Conservation (phyloP, 2,797 vertebrate species). For the Chanos chanos region DNA sequence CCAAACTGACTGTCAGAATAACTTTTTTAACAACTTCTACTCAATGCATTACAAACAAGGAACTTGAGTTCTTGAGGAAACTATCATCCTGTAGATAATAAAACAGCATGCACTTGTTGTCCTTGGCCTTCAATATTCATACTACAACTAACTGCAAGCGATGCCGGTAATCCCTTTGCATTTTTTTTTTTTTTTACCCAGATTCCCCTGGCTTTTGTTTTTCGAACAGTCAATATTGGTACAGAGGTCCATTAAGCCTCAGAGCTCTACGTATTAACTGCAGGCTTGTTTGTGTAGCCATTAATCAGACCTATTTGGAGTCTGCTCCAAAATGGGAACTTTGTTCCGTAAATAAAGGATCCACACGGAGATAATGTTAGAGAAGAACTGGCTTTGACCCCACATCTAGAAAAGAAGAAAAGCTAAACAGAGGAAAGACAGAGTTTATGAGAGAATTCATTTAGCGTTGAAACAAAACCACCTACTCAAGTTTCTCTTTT, state of each 20-base stretch:
- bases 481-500: background rate
- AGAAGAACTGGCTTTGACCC: background rate
- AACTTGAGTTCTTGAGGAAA: no score
- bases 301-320: constrained; percentile 64
- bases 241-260: constrained; percentile 48
- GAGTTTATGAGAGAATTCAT: no score
- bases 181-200: no score
- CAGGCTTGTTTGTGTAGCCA: constrained; percentile 65
- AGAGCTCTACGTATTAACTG: constrained; percentile 56
- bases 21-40: constrained; percentile 16
- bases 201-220: constrained; percentile 15
- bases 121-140: no score
- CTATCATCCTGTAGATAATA: no score
- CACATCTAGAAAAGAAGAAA: no score
- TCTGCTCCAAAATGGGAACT: constrained; percentile 50
- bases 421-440: no score
- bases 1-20: constrained; percentile 56
- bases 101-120: no score
- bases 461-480: no score
- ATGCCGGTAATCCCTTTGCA: no score
- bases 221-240: constrained; percentile 63
- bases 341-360: background rate
- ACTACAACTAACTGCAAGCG: no score
- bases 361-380: constrained; percentile 8
- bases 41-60: no score